phyloP scores from a whole-genome alignment of 2,113 vertebrate genomes.

The Scophthalmus maximus region DNA sequence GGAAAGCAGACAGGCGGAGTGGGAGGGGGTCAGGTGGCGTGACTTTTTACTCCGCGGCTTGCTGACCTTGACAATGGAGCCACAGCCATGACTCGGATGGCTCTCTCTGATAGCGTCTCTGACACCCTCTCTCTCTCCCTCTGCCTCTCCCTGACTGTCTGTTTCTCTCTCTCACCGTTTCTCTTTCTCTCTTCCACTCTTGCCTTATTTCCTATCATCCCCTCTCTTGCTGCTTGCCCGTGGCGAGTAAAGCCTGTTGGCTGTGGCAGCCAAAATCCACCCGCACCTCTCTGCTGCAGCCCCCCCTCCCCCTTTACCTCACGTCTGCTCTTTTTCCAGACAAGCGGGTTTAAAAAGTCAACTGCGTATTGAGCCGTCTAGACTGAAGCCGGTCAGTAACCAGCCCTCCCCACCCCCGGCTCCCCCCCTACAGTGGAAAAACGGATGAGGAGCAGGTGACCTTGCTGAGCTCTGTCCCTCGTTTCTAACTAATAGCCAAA shows the following conservation, averaged over 20 bases:
- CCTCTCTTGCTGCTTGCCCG: conserved; percentile 23
- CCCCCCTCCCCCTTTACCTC: conserved; percentile 66
- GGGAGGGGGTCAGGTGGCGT: conserved; percentile 57
- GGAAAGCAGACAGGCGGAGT: conserved; percentile 57
- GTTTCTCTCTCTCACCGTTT: conserved; percentile 1
- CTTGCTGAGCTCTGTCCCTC: conserved; percentile 58
- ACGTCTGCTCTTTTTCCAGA: conserved; percentile 81
- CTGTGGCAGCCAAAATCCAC: conserved; percentile 58
- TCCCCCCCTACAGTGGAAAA: conserved; percentile 70
- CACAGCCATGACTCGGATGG: conserved; percentile 58
- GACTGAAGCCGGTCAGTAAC: conserved; percentile 74
- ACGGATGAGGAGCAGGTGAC: conserved; percentile 75
- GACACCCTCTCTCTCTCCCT: not conserved
- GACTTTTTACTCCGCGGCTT: conserved; percentile 71
- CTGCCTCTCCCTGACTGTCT: conserved; percentile 11
- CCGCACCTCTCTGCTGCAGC: conserved; percentile 64
- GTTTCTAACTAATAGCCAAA: conserved; percentile 46
- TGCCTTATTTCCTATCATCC: not conserved
- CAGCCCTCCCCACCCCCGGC: conserved; percentile 51
- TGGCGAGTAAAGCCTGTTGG: conserved; percentile 28
- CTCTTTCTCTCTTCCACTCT: conserved; percentile 17
- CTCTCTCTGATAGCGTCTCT: conserved; percentile 41
- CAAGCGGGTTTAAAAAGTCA: conserved; percentile 83
- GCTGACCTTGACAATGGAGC: conserved; percentile 79
- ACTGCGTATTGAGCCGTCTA: conserved; percentile 83